Percentiles rank a stretch among this genome's conserved stretches.
These are phyloP conservation scores for Aphyosemion australe DNA, from an alignment of 2,113 vertebrate species.

Conservation along the genomic window DNA sequence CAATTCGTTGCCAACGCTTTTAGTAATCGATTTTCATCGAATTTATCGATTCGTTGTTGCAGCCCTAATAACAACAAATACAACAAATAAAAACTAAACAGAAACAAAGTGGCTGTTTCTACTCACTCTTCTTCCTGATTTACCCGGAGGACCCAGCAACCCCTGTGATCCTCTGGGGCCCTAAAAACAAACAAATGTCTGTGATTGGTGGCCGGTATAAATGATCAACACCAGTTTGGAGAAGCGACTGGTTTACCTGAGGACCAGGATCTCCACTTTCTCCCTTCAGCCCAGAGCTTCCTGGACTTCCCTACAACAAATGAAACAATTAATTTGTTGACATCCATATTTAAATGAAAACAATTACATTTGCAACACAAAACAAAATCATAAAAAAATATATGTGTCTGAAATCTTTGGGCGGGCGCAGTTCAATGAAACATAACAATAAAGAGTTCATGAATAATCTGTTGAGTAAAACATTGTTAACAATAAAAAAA, in stretches of 20 bases:
- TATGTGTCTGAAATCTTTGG: too few relatives aligned
- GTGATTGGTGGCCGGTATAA: not conserved
- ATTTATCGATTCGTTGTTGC: too few relatives aligned
- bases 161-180: slow-evolving; percentile 92
- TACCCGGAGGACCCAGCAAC: slow-evolving; percentile 86
- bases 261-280: slow-evolving; percentile 93
- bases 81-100: not conserved
- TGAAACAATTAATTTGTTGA: slow-evolving; percentile 2
- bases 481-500: too few relatives aligned
- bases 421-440: too few relatives aligned
- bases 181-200: slow-evolving; percentile 64
- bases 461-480: too few relatives aligned
- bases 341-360: too few relatives aligned
- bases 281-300: slow-evolving; percentile 89
- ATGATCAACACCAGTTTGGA: not conserved
- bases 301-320: slow-evolving; percentile 86
- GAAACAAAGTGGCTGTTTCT: not conserved
- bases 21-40: too few relatives aligned
- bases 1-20: too few relatives aligned
- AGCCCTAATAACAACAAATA: not conserved
- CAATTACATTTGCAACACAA: too few relatives aligned
- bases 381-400: too few relatives aligned
- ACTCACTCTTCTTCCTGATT: slow-evolving; percentile 93
- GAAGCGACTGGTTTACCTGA: slow-evolving; percentile 81
- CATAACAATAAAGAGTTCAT: too few relatives aligned